Evolutionary conservation across 2,113 vertebrate genomes (phyloP).

Genomic region (Turdus rufiventris): DNA sequence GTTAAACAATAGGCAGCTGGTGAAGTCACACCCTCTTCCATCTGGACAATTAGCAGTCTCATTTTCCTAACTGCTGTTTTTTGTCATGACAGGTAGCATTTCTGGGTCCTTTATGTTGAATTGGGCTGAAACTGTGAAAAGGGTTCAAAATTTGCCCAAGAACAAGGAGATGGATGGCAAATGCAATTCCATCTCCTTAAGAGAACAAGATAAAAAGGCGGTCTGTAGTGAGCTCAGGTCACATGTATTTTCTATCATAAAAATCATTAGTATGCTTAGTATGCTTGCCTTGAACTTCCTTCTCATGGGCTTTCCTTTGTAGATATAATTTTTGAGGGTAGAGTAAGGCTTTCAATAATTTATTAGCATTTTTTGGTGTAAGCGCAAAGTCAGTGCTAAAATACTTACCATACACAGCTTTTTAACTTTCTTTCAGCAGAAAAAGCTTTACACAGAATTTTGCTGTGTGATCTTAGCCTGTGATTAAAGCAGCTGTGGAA

Average conservation of each 20-base stretch:
- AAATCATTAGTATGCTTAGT: not conserved
- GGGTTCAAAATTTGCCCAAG: not conserved
- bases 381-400: not conserved
- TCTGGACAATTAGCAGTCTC: not conserved
- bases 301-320: not conserved
- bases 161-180: not conserved
- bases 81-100: fast-evolving
- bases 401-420: not conserved
- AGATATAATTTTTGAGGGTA: not conserved
- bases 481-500: not conserved
- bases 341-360: not conserved
- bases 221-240: not conserved
- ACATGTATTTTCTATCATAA: not conserved
- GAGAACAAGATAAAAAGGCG: not conserved
- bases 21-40: fast-evolving
- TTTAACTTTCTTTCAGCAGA: not conserved
- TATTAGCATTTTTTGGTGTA: not conserved
- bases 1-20: not conserved
- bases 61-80: not conserved
- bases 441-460: not conserved
- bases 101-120: not conserved
- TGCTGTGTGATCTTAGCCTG: not conserved
- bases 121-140: not conserved
- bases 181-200: not conserved
- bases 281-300: not conserved